Evolutionary conservation across 1,140 invertebrate genomes (phyloP).

Genomic region (Ceratina calcarata): DNA sequence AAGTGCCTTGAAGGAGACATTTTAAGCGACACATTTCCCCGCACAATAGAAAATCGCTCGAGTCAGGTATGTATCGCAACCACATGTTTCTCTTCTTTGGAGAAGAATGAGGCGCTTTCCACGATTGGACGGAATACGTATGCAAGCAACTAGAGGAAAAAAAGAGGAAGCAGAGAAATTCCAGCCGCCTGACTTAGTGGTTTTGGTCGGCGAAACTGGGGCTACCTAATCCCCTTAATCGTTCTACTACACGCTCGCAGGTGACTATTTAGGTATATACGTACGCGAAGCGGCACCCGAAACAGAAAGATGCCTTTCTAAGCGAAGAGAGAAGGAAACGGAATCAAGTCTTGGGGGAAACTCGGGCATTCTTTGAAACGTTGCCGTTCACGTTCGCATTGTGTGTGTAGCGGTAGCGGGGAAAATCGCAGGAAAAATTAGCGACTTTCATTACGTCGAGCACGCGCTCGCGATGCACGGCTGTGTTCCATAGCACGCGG

Average conservation of each 20-base stretch:
- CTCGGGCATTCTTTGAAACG: constrained; percentile 46
- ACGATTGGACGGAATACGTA: constrained; percentile 1
- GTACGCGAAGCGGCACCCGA: background rate
- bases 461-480: background rate
- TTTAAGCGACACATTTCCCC: constrained; percentile 17
- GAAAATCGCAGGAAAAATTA: constrained; percentile 24
- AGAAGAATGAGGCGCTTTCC: constrained; percentile 14
- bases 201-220: background rate
- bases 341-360: constrained; percentile 30
- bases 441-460: constrained; percentile 35
- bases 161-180: background rate
- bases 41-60: constrained; percentile 35
- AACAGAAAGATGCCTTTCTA: constrained; percentile 18
- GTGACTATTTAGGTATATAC: background rate
- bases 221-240: constrained; percentile 43
- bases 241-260: background rate
- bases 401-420: background rate
- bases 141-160: too few species aligned
- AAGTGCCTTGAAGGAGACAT: background rate
- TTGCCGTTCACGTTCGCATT: too few species aligned
- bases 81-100: background rate
- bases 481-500: background rate
- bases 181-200: background rate
- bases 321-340: constrained; percentile 5
- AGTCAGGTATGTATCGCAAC: background rate